Evolutionary conservation across 2,888 invertebrate genomes (phyloP), one percentile per base, ranked within the genome.

Genomic region (Stegophylla sp.): DNA sequence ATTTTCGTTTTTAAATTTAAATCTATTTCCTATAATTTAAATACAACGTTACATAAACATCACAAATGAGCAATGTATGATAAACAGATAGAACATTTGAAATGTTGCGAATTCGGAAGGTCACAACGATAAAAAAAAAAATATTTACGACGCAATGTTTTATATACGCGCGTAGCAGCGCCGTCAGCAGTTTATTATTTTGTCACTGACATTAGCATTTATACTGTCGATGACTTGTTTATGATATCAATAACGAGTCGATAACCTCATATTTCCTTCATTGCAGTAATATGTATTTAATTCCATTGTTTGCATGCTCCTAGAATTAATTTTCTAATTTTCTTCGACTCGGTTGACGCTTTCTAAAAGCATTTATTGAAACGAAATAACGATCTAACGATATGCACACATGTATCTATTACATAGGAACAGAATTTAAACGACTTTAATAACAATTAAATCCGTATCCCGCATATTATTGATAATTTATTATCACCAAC

Each of bases 161-260:
- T 34, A 34, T 34, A 56, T 20, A 56, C 20, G 53, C 10, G 23
- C 17, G 7, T n/a, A n/a, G 3, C 53, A 15, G 20, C 23, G 23
- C 23, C 72, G 72, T 59, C 72, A n/a, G 59, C 59, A 7, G 23
- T 43, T 59, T 59, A 73, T 73, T 34, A 59, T 73, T 45, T 73
- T 73, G 41, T 59, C 20, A 7, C 26, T 9, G 7, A 48, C 28
- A 63, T 63, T 63, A 63, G 48, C 63, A 74, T 74, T 74, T 73
- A 34, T 61, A 26, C 74, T 63, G 74, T 74, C 74, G 74, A 74
- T 51, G 74, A 63, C 63, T 74, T 63, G 73, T 61, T n/a, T 59
- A 61, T 26, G 23, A 73, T 45, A 73, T n/a, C 28, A 34, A 72
- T 45, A 73, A 61, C n/a, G 13, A 73, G 59, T 73, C 73, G 45